Evolutionary conservation across 2,888 invertebrate species (phyloP).

Genomic region (Stenolophus ochropezus): DNA sequence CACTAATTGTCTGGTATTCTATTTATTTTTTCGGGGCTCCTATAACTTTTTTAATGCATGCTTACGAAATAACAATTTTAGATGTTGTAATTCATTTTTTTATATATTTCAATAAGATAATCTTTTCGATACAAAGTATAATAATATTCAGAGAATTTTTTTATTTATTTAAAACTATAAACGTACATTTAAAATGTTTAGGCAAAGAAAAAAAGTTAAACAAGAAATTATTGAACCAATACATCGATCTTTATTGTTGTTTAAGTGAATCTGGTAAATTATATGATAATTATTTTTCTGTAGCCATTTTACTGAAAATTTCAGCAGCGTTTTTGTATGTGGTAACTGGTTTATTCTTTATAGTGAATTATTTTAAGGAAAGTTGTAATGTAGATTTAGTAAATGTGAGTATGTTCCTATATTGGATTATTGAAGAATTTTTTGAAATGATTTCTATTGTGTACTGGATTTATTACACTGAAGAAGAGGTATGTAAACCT

Average conservation of each 20-base stretch:
- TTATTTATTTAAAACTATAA: constrained; percentile 7
- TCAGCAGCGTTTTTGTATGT: not conserved
- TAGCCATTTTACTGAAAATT: not conserved
- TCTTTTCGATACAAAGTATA: not conserved
- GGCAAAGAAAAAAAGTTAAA: not conserved
- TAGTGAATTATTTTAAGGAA: not conserved
- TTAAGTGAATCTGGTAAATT: not conserved
- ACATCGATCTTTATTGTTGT: not conserved
- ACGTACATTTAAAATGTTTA: not conserved
- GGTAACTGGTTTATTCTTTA: not conserved
- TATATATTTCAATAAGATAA: not conserved
- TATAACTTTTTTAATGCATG: not conserved
- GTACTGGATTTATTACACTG: not conserved
- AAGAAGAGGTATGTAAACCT: constrained; percentile 4
- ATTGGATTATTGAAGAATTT: not conserved
- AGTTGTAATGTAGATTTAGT: not conserved
- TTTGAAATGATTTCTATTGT: not conserved
- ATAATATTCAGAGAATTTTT: not conserved
- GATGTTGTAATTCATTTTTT: not conserved
- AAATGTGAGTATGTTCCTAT: not conserved
- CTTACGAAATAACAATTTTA: not conserved
- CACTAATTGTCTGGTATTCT: not conserved
- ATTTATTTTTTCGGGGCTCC: not conserved
- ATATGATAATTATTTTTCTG: not conserved
- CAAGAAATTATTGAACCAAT: not conserved